phyloP scores from a whole-genome alignment of 1,140 invertebrate genomes.

The Harpegnathos saltator region DNA sequence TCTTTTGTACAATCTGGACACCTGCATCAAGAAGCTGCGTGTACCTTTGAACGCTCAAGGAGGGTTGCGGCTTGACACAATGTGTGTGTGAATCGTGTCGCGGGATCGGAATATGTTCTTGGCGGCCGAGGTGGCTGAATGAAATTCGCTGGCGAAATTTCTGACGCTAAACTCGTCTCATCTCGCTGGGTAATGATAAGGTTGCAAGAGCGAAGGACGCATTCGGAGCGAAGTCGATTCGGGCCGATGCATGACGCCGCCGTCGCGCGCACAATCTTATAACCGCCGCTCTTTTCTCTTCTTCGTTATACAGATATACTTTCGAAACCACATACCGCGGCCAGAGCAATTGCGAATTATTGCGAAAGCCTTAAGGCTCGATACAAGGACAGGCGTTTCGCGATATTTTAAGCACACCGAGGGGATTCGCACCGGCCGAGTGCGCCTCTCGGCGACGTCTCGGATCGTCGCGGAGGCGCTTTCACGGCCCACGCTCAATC shows the following conservation, averaged over 20 bases:
- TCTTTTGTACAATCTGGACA: not conserved
- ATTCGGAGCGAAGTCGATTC: constrained; percentile 52
- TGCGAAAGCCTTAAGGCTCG: constrained; percentile 70
- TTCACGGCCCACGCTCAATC: constrained; percentile 46
- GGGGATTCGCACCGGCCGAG: constrained; percentile 49
- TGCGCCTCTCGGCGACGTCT: constrained; percentile 2
- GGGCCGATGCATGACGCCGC: constrained; percentile 43
- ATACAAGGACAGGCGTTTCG: constrained; percentile 71
- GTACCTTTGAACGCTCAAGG: not conserved
- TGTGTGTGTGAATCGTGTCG: not conserved
- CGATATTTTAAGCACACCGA: constrained; percentile 64
- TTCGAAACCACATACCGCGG: constrained; percentile 66
- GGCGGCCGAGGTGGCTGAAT: not conserved
- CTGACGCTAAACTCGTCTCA: too few relatives aligned
- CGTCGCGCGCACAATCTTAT: constrained; percentile 49
- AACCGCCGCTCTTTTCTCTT: constrained; percentile 19
- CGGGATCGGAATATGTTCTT: not conserved
- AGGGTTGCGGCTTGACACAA: not conserved
- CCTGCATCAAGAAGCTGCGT: not conserved
- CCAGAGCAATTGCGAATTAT: constrained; percentile 74
- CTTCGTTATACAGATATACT: constrained; percentile 65
- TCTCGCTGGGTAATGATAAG: not conserved
- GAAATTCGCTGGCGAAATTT: constrained; percentile 11
- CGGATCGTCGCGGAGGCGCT: not conserved
- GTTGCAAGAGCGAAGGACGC: not conserved